phyloP scores from a whole-genome alignment of 2,888 invertebrate genomes.

The Drosophila lacicola region DNA sequence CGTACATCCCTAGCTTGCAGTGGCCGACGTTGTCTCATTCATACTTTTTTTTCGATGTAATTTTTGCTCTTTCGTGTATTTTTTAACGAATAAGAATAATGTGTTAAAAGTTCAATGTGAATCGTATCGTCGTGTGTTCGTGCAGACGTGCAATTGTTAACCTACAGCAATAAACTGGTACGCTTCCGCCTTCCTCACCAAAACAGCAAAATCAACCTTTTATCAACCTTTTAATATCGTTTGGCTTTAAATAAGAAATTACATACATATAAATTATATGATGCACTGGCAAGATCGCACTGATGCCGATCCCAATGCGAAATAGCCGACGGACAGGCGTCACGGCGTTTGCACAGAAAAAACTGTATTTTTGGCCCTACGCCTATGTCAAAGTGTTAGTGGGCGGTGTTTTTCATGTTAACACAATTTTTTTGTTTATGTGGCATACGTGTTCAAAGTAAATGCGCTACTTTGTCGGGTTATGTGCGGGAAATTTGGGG shows the following conservation, averaged over 20 bases:
- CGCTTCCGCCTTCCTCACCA: constrained; percentile 32
- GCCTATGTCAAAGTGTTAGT: constrained; percentile 35
- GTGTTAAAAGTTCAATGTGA: constrained; percentile 61
- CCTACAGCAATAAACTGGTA: constrained; percentile 60
- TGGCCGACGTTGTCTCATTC: constrained; percentile 58
- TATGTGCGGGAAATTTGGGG: constrained; percentile 21
- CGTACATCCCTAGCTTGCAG: constrained; percentile 48
- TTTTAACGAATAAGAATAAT: constrained; percentile 65
- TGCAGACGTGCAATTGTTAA: constrained; percentile 65
- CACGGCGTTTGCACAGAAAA: constrained; percentile 8
- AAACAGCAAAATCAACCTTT: constrained; percentile 14
- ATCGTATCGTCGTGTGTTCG: constrained; percentile 65
- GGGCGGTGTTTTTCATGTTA: constrained; percentile 62
- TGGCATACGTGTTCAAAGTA: constrained; percentile 64
- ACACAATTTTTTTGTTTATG: constrained; percentile 58
- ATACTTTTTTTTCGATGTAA: constrained; percentile 66
- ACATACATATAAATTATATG: constrained; percentile 21
- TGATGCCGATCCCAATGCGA: background rate
- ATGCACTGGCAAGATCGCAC: constrained; percentile 6
- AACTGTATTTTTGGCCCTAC: constrained; percentile 14
- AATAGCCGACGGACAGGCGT: constrained; percentile 1
- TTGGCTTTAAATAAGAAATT: constrained; percentile 14
- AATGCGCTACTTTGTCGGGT: constrained; percentile 23
- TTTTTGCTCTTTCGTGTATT: constrained; percentile 61
- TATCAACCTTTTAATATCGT: constrained; percentile 32